Evolutionary conservation across 2,797 vertebrate genomes (phyloP).

Genomic region (Pipistrellus kuhlii): DNA sequence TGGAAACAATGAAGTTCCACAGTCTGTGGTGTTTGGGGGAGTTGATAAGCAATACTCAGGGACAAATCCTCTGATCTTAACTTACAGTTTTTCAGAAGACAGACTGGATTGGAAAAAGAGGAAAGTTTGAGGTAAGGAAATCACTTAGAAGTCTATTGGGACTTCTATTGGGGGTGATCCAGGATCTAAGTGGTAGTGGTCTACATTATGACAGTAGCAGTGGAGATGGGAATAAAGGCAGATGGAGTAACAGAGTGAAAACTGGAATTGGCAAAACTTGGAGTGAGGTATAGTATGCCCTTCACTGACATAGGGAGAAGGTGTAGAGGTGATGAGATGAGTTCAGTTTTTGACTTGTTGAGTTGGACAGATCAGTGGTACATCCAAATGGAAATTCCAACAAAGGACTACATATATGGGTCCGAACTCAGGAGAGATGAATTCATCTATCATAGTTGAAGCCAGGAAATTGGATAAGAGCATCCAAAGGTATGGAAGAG

Average conservation of each 20-base stretch:
- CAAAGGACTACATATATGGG: neutral
- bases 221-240: neutral
- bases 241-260: neutral
- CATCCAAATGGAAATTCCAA: neutral
- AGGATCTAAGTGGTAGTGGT: neutral
- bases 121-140: neutral
- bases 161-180: neutral
- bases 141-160: neutral
- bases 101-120: neutral
- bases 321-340: neutral
- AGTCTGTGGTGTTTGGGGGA: neutral
- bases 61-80: neutral
- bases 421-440: neutral
- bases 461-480: neutral
- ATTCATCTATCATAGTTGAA: neutral
- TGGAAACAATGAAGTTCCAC: neutral
- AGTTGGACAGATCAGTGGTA: neutral
- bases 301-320: neutral
- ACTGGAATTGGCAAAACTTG: neutral
- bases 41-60: neutral
- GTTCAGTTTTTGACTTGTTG: neutral
- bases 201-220: neutral
- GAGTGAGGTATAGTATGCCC: rapidly evolving
- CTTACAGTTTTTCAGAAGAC: neutral
- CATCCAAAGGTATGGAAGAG: neutral